A percentile compares a stretch with the other conserved stretches of the same genome.
Evolutionary conservation across 2,797 vertebrate species (phyloP).

Genomic region (Syngnathus acus): DNA sequence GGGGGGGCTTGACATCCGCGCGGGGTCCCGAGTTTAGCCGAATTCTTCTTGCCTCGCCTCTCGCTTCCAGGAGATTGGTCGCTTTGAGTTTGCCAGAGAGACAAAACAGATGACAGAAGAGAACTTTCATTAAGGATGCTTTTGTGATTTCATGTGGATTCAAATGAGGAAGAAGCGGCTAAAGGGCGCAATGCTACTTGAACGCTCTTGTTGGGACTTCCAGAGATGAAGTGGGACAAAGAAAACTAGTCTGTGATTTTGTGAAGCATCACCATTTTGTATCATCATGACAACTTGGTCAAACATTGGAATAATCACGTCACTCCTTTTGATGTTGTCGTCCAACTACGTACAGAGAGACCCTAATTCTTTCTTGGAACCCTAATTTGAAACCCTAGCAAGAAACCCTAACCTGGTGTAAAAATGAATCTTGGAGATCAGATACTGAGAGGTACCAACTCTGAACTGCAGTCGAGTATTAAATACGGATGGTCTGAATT

Average conservation of each 20-base stretch:
- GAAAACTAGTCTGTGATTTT: too few species aligned
- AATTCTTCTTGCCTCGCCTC: conserved; percentile 47
- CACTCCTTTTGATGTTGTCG: too few species aligned
- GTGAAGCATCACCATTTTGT: too few species aligned
- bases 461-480: background rate
- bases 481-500: background rate
- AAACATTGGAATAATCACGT: too few species aligned
- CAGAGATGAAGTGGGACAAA: too few species aligned
- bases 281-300: too few species aligned
- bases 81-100: conserved; percentile 26
- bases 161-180: background rate
- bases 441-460: background rate
- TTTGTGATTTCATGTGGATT: background rate
- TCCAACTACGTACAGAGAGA: too few species aligned
- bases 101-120: conserved; percentile 1
- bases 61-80: conserved; percentile 53
- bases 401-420: too few species aligned
- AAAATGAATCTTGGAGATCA: background rate
- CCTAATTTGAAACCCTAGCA: background rate
- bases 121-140: conserved; percentile 18
- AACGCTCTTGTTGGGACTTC: background rate
- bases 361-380: background rate
- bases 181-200: background rate
- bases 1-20: conserved; percentile 42
- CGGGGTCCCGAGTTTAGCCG: conserved; percentile 40